Base-by-base conservation (phyloP, 2,797 vertebrate species). In the Pangasius macronema region DNA sequence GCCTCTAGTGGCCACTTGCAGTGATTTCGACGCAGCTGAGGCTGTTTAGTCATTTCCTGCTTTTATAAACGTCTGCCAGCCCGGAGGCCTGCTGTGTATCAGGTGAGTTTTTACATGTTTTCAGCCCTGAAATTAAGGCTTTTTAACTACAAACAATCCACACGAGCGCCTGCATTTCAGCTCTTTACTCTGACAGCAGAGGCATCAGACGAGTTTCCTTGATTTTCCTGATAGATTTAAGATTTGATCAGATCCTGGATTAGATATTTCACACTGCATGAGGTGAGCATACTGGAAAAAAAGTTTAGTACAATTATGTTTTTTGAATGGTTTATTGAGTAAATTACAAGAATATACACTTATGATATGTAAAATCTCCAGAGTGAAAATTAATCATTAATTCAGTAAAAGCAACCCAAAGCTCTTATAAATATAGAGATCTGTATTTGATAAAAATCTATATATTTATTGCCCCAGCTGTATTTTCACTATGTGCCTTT, bases 321-420 rank as follows among this genome's bases (percentile, higher is more conserved):
- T 51, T 49, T 75, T 2, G 59, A 59, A 59, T 70, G 9, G 75
- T 85, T 85, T 85, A 79, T 79, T 85, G 75, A 67, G 46, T 33
- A 67, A 46, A 53, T 85, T 51, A n/a, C 5, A 68, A 27, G 22
- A 53, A 67, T 61, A 81, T 18, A 81, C 51, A 81, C 2, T 20
- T 9, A 65, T 2, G 5, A 16, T 67, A 67, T 70, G 18, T 77
- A 20, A 61, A 75, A 46, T 59, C 16, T 22, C 16, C 11, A 16
- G 30, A 49, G 9, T 51, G 51, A 61, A 46, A 49, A 55, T 1
- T 0, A 79, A 36, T 67, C 10, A 63, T 77, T 30, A 24, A 51
- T 27, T 65, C 20, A 63, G 96, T 96, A 99, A 16, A 98, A 99
- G 92, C 99, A 99, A 95, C 22, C 67, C 51, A 20, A 24, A 72